Percentiles rank a stretch among this genome's conserved stretches.
phyloP scores from a whole-genome alignment of 1,140 invertebrate species.

The Drosophila aff. region DNA sequence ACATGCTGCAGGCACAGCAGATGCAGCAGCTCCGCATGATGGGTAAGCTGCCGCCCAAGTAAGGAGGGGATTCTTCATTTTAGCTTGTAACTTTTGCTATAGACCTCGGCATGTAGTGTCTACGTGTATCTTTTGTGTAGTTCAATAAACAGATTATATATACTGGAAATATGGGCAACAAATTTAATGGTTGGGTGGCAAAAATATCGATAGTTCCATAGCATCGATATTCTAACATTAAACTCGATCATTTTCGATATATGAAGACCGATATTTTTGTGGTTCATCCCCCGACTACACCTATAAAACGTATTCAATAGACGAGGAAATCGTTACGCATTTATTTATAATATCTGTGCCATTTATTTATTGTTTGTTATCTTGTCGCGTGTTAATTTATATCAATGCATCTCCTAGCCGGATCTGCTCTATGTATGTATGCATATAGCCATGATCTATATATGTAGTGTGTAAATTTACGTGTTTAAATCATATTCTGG shows the following conservation, averaged over 20 bases:
- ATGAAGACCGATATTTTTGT: background rate
- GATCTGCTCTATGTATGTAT: conserved; percentile 44
- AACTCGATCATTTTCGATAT: background rate
- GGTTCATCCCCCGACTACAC: background rate
- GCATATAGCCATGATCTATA: conserved; percentile 62
- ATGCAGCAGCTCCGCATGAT: conserved; percentile 86
- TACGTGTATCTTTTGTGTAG: conserved; percentile 31
- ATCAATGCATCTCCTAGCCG: conserved; percentile 37
- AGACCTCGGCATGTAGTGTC: background rate
- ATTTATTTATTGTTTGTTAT: conserved; percentile 68
- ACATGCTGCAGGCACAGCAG: conserved; percentile 85
- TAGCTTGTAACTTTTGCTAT: conserved; percentile 37
- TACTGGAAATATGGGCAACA: background rate
- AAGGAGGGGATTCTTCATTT: background rate
- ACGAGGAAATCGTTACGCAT: conserved; percentile 19
- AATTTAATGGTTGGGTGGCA: too few relatives aligned
- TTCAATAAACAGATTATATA: conserved; percentile 27
- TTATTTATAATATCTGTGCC: conserved; percentile 69
- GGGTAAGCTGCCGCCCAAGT: conserved; percentile 75
- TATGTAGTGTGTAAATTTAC: conserved; percentile 16
- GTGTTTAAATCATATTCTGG: conserved; percentile 31
- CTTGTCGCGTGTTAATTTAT: conserved; percentile 59
- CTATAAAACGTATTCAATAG: background rate
- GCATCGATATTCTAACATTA: too few relatives aligned
- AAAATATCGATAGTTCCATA: too few relatives aligned